These are phyloP conservation scores for Salvelinus namaycush DNA, from an alignment of 2,113 vertebrate species.

Conservation along the genomic window DNA sequence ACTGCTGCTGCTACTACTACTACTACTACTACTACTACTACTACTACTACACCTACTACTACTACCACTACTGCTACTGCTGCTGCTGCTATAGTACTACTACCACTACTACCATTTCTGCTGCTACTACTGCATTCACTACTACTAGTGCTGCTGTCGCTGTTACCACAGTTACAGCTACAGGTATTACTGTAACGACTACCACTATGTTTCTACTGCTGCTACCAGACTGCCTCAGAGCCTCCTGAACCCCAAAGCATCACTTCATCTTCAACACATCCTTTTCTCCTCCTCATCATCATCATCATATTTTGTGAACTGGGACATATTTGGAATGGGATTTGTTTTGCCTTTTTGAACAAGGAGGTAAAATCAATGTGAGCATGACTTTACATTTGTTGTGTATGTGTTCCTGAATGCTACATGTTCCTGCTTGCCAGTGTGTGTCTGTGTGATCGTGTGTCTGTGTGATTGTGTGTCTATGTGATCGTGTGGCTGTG, in stretches of 20 bases:
- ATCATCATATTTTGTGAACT: background rate
- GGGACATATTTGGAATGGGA: background rate
- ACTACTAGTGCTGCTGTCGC: too few relatives aligned
- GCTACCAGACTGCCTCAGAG: background rate
- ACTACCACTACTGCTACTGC: too few relatives aligned
- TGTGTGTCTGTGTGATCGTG: background rate
- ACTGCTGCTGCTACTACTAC: too few relatives aligned
- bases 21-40: too few relatives aligned
- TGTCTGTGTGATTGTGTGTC: background rate
- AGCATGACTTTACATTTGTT: background rate
- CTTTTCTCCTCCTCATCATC: background rate
- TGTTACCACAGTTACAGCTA: background rate
- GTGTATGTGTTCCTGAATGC: background rate
- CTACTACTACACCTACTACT: too few relatives aligned
- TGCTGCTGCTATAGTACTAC: too few relatives aligned
- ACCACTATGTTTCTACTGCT: background rate
- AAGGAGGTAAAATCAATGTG: background rate
- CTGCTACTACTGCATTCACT: too few relatives aligned
- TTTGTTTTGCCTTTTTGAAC: background rate
- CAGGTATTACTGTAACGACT: background rate
- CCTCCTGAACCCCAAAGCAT: slow-evolving; percentile 17
- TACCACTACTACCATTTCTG: too few relatives aligned
- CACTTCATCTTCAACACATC: slow-evolving; percentile 11
- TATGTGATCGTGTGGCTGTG: background rate
- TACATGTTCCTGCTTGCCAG: background rate